Evolutionary conservation across 2,888 invertebrate genomes (phyloP), one percentile per base, ranked within the genome.

Genomic region (Parascotia fuliginaria): DNA sequence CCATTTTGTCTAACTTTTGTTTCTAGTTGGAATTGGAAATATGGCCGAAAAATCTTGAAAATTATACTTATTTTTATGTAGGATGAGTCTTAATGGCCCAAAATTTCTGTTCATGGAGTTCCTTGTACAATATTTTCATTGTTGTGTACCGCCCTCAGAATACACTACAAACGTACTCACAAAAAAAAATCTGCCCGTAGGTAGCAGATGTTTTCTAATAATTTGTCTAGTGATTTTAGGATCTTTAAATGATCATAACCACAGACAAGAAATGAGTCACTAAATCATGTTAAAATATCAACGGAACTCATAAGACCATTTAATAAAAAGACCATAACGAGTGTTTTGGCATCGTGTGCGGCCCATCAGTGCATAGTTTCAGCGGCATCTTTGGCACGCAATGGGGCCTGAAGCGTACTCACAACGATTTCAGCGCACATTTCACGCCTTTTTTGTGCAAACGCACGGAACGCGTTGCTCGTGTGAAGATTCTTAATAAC

Each of bases 381-480:
- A 89, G 85, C 88, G 87, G 87, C 75, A 57, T 81, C 85, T 89
- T 88, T 85, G 85, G 71, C 54, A 74, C 52, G 80, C 77, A 88
- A 89, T 89, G 88, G 73, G 70, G 72, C 91, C 87, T 90, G 89
- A 90, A 89, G 85, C 81, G 82, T 79, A 73, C 60, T 68, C 77
- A 76, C 73, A 68, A 65, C 84, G 82, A 87, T 87, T 89, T 88
- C 85, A 88, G 88, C 77, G 58, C 71, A 73, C 40, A 69, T 86
- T 90, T 89, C 89, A 89, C 89, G 89, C 87, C 86, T 88, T 84
- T 87, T 87, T 86, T 87, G 77, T 77, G 69, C 47, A 52, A 69
- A 55, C 65, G 67, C 60, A 63, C 45, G 69, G 71, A 54, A 68
- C 65, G 68, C 71, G 65, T 70, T 72, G 67, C 68, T 67, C 75